Conservation (phyloP, 2,888 invertebrate species). For the Halictus quadricinctus region DNA sequence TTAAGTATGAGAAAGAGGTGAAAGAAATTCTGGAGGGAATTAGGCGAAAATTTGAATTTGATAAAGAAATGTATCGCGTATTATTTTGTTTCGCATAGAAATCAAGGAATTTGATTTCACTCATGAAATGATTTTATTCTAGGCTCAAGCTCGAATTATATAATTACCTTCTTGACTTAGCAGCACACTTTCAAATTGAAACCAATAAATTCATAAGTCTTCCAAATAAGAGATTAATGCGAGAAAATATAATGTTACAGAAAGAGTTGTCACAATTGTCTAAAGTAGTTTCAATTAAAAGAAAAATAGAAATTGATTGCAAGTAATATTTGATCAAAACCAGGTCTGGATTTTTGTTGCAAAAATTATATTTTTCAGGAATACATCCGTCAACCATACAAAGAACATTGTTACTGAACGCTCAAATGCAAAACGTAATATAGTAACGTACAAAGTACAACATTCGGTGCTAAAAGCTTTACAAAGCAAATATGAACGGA, state of each 20-base stretch:
- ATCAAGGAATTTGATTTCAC: background rate
- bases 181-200: constrained; percentile 71
- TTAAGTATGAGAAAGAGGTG: constrained; percentile 65
- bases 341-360: background rate
- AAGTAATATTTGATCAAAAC: constrained; percentile 54
- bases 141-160: constrained; percentile 77
- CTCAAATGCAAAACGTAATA: constrained; percentile 25
- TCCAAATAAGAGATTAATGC: constrained; percentile 72
- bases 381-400: constrained; percentile 10
- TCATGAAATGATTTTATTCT: constrained; percentile 7
- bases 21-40: constrained; percentile 63
- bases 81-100: background rate
- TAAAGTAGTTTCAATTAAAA: constrained; percentile 45
- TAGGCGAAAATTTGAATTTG: constrained; percentile 70
- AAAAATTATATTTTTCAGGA: constrained; percentile 29
- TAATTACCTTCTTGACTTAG: constrained; percentile 66
- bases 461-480: constrained; percentile 59
- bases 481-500: constrained; percentile 33
- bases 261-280: constrained; percentile 66
- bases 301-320: constrained; percentile 33
- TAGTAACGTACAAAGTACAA: constrained; percentile 66
- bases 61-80: constrained; percentile 73
- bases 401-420: constrained; percentile 27
- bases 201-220: constrained; percentile 60
- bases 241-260: constrained; percentile 75